Conservation (phyloP, 2,797 vertebrate species). For the Acanthurus tractus region DNA sequence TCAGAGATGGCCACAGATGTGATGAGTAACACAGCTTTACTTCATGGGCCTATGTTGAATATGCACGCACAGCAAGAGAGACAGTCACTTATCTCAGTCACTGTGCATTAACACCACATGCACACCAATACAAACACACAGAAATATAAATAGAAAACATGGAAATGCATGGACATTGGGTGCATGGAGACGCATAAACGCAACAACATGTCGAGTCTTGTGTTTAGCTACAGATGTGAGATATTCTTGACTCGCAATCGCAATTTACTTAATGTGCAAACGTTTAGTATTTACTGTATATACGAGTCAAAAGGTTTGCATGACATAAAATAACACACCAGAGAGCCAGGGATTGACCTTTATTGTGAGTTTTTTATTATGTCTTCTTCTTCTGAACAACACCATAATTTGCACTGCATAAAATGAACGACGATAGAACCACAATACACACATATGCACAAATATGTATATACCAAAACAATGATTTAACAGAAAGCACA, state of each 20-base stretch:
- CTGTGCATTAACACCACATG: conserved; percentile 1
- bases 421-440: conserved; percentile 2
- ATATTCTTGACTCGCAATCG: neutral
- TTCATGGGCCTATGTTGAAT: conserved; percentile 34
- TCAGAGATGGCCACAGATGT: conserved; percentile 44
- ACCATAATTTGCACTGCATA: neutral
- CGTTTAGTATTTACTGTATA: neutral
- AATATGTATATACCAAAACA: neutral
- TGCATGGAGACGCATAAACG: neutral
- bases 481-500: conserved; percentile 17
- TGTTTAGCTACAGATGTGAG: neutral
- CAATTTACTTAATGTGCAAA: neutral
- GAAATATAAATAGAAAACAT: neutral
- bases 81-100: conserved; percentile 21
- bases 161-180: neutral
- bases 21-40: conserved; percentile 72
- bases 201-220: neutral
- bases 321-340: neutral
- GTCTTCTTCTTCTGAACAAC: conserved; percentile 4
- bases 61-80: conserved; percentile 12
- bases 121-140: conserved; percentile 6
- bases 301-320: neutral
- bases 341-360: neutral
- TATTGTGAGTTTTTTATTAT: neutral
- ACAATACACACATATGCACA: neutral